These are phyloP conservation scores for Diplolepis rosae DNA, from an alignment of 2,888 invertebrate genomes.

Conservation along the genomic window DNA sequence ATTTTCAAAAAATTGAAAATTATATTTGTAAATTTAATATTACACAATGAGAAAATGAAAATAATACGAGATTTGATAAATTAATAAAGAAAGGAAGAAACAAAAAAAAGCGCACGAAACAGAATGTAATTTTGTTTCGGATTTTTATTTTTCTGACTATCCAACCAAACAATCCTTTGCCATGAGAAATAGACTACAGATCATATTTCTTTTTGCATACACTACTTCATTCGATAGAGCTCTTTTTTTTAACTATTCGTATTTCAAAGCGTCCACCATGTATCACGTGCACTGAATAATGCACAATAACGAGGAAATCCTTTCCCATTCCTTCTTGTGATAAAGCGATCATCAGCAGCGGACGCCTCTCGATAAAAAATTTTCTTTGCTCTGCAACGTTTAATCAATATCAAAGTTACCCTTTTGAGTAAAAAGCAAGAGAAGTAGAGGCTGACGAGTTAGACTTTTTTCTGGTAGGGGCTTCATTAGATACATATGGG, in stretches of 20 bases:
- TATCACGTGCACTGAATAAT: neutral
- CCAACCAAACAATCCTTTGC: neutral
- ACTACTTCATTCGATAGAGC: neutral
- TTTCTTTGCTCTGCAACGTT: neutral
- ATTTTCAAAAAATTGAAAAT: too few species aligned
- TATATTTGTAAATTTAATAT: too few species aligned
- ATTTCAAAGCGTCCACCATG: neutral
- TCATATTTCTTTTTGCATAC: neutral
- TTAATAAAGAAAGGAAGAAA: too few species aligned
- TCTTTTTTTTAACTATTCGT: neutral
- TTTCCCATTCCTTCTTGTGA: neutral
- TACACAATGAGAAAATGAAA: too few species aligned
- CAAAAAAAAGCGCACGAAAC: too few species aligned
- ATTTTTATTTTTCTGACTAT: too few species aligned
- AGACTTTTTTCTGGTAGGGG: too few species aligned
- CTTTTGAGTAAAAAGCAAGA: too few species aligned
- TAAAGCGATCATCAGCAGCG: constrained; percentile 1
- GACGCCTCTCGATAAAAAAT: neutral
- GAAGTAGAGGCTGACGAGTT: too few species aligned
- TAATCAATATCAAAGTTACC: neutral
- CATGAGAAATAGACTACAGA: neutral
- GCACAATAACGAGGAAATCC: constrained; percentile 1
- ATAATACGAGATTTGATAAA: too few species aligned
- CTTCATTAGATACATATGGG: too few species aligned
- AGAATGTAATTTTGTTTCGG: too few species aligned